Evolutionary conservation across 2,797 vertebrate genomes (phyloP).

Genomic region (Acanthurus leucopareius): DNA sequence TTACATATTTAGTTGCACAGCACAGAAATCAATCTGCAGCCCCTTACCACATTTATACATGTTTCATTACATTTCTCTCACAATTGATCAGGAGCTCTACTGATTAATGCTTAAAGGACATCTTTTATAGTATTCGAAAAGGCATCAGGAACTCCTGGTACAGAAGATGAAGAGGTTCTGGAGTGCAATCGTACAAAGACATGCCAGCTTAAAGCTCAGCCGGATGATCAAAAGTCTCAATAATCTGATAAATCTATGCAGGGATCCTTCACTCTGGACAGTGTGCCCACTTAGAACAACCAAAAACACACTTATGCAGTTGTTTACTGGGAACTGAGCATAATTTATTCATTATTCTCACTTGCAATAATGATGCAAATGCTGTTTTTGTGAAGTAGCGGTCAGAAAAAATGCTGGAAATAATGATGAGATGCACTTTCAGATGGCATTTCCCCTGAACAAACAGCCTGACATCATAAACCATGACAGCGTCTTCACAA

Average conservation of each 20-base stretch:
- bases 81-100: slow-evolving; percentile 52
- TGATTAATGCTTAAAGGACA: slow-evolving; percentile 51
- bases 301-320: slow-evolving; percentile 29
- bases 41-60: slow-evolving; percentile 38
- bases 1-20: slow-evolving; percentile 72
- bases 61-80: slow-evolving; percentile 57
- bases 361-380: slow-evolving; percentile 50
- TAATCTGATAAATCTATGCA: slow-evolving; percentile 41
- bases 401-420: slow-evolving; percentile 25
- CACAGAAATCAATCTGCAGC: slow-evolving; percentile 62
- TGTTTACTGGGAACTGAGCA: slow-evolving; percentile 25
- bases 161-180: slow-evolving; percentile 43
- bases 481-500: slow-evolving; percentile 38
- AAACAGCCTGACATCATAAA: slow-evolving; percentile 41
- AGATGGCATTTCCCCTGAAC: slow-evolving; percentile 28
- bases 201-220: slow-evolving; percentile 53
- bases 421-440: not conserved
- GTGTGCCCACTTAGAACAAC: slow-evolving; percentile 2
- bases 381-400: slow-evolving; percentile 19
- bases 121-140: slow-evolving; percentile 44
- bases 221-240: slow-evolving; percentile 42
- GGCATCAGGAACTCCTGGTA: slow-evolving; percentile 33
- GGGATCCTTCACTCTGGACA: slow-evolving; percentile 32
- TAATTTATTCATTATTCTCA: slow-evolving; percentile 52
- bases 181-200: slow-evolving; percentile 55